Evolutionary conservation across 2,113 vertebrate species (phyloP), one percentile per base, ranked within the genome.

Genomic region (Amazona guildingii): DNA sequence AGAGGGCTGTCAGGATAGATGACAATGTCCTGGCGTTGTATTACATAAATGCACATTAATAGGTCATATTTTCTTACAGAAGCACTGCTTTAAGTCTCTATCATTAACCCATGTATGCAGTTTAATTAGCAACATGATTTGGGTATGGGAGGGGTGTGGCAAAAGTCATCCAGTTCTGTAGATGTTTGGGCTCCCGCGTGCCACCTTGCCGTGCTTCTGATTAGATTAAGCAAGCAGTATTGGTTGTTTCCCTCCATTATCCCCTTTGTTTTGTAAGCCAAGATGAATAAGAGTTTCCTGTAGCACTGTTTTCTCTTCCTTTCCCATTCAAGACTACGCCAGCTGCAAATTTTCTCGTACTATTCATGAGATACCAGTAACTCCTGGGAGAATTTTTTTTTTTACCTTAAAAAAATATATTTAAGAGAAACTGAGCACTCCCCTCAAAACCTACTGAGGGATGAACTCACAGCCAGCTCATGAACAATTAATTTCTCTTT

Each of bases 1-100:
- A 90, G 64, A 93, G 18, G 64, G 73, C 69, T 93, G 57, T 78
- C 85, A 69, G 73, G 55, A 89, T 39, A 83, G 78, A 86, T 74
- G 74, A 79, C 67, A 89, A 66, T 20, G 70, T 88, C 88, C 81
- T 46, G 24, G 86, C 83, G 77, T 54, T 90, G 46, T 46, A 95
- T 90, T 81, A 70, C 61, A 92, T 59, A 91, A 94, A 93, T 41
- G 68, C 62, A 83, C 69, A 43, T 86, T 81, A 94, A 93, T 78
- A 81, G 87, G 69, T 84, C 83, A 80, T 37, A 48, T 79, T 94
- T 86, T 92, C 75, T 89, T 82, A 74, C 11, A 79, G 74, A n/a
- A 94, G 64, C 61, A 51, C 81, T 13, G 19, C 43, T 61, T 57
- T 76, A 86, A 84, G 48, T 75, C 79, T 68, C 43, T 59, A 54